Evolutionary conservation across 1,140 invertebrate species (phyloP).

Genomic region (Neotoxoptera formosana): DNA sequence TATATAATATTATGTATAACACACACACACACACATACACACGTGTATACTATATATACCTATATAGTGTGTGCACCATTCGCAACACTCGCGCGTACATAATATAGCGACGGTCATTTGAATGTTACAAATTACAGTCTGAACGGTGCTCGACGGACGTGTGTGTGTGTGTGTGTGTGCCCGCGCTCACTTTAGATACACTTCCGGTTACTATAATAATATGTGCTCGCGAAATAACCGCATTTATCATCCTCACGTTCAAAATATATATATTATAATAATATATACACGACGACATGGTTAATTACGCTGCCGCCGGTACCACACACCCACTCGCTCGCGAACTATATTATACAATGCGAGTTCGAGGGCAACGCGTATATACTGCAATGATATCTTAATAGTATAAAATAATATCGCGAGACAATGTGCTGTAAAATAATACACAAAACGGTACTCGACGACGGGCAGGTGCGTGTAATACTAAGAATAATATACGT

Average conservation of each 20-base stretch:
- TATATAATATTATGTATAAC: not conserved
- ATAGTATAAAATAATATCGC: too few relatives aligned
- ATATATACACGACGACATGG: not conserved
- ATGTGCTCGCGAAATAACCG: not conserved
- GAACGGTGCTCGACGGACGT: not conserved
- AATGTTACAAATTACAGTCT: not conserved
- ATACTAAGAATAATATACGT: too few relatives aligned
- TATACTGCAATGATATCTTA: too few relatives aligned
- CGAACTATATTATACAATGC: too few relatives aligned
- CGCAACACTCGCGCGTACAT: not conserved
- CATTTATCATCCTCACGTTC: not conserved
- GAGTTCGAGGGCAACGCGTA: too few relatives aligned
- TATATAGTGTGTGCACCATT: not conserved
- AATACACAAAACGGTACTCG: too few relatives aligned
- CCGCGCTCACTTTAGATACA: not conserved
- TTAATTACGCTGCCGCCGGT: not conserved
- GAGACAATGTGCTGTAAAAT: too few relatives aligned
- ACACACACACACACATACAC: not conserved
- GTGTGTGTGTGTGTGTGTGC: not conserved
- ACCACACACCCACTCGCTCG: too few relatives aligned
- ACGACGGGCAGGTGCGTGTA: too few relatives aligned
- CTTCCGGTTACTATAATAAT: not conserved
- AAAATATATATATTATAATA: not conserved
- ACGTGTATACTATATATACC: not conserved
- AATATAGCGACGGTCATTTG: not conserved